Evolutionary conservation across 2,113 vertebrate genomes (phyloP), one percentile per base, ranked within the genome.

Genomic region (Entomyzon cyanotis): DNA sequence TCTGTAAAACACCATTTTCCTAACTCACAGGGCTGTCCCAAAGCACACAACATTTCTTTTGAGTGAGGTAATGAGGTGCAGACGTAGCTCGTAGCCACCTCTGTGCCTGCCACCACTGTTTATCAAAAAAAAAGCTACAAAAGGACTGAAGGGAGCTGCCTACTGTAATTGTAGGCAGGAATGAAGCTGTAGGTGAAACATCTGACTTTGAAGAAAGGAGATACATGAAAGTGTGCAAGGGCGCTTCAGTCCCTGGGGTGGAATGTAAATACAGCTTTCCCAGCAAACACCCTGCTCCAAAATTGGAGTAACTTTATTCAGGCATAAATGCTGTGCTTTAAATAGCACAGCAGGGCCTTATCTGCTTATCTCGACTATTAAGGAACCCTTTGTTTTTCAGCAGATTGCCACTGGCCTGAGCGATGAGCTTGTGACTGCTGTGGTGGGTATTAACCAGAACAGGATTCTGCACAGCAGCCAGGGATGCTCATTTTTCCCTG

Each of bases 201-300:
- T 18, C 49, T 25, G 87, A 23, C 92, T 94, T 87, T 79, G 94
- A 95, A 93, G 95, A 84, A 90, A 94, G 78, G 82, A 94, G 90
- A 85, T 23, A 71, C 50, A 85, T 91, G 87, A 91, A 95, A 93
- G 93, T 12, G 74, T 71, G 81, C 19, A 44, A 94, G 33, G 59
- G 73, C 0, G 23, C 87, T 63, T 53, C 69, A n/a, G 78, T 76
- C 94, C 96, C 95, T 37, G 78, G 67, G 96, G 95, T 91, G 90
- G 53, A 95, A 96, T 96, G 85, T 85, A 96, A 96, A 95, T 93
- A 47, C 10, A 4, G 63, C 86, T 93, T 94, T 92, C 76, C 76
- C 67, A 60, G 94, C 76, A 92, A 88, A 90, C 85, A 59, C 35
- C 49, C 85, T 28, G 76, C 84, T 94, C 56, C 81, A 18, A 55